phyloP scores from a whole-genome alignment of 2,113 vertebrate genomes.

The Podilymbus podiceps region DNA sequence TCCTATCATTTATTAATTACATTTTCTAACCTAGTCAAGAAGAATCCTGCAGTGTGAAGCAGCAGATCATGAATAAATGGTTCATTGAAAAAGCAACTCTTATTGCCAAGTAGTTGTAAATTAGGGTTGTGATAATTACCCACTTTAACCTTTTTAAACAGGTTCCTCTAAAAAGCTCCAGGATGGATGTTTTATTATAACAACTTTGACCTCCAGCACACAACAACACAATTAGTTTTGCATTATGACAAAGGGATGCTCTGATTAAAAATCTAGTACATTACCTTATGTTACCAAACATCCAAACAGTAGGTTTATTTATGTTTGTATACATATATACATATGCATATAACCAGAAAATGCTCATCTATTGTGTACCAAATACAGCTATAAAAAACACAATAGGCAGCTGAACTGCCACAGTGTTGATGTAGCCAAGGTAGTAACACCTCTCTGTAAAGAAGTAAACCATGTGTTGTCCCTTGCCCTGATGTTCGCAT shows the following conservation, averaged over 20 bases:
- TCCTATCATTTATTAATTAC: slow-evolving; percentile 84
- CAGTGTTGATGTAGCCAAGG: background rate
- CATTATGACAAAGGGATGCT: slow-evolving; percentile 61
- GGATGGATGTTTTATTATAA: slow-evolving; percentile 75
- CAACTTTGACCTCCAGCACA: slow-evolving; percentile 73
- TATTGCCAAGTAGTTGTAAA: slow-evolving; percentile 78
- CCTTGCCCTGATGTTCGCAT: background rate
- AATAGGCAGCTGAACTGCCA: background rate
- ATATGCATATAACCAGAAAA: background rate
- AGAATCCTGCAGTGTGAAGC: slow-evolving; percentile 72
- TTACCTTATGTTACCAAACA: background rate
- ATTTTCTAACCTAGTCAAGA: slow-evolving; percentile 77
- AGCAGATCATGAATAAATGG: slow-evolving; percentile 76
- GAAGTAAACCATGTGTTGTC: background rate
- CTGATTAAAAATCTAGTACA: slow-evolving; percentile 50
- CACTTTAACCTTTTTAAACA: slow-evolving; percentile 80
- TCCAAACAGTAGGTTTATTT: background rate
- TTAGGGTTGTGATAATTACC: slow-evolving; percentile 78
- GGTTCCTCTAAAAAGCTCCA: slow-evolving; percentile 75
- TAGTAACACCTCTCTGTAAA: no score
- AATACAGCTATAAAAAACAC: background rate
- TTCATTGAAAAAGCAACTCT: slow-evolving; percentile 78
- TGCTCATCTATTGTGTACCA: background rate
- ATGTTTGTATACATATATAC: background rate
- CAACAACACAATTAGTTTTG: slow-evolving; percentile 71